Evolutionary conservation across 2,888 invertebrate genomes (phyloP).

Genomic region (Ophion ellenae): DNA sequence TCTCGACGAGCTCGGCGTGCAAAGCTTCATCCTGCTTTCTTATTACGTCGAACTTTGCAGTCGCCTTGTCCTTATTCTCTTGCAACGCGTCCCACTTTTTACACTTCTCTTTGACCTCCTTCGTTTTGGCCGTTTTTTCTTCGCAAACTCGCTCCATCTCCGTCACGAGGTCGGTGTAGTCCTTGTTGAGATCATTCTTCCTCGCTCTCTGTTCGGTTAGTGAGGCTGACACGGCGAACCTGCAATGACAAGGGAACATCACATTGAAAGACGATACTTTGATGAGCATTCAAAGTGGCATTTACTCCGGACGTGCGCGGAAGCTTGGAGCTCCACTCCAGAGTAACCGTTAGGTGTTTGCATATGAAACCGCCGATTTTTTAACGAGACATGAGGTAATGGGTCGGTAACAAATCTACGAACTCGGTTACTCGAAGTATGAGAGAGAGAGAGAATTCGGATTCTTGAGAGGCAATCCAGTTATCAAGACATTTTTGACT

Average conservation of each 20-base stretch:
- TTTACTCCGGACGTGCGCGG: too few species aligned
- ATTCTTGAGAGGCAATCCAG: too few species aligned
- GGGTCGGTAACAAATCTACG: too few species aligned
- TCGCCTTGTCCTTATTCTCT: constrained; percentile 86
- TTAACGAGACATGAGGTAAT: too few species aligned
- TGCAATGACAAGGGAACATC: constrained; percentile 47
- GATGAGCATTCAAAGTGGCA: not conserved
- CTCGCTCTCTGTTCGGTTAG: constrained; percentile 72
- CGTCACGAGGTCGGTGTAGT: constrained; percentile 78
- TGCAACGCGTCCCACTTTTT: constrained; percentile 85
- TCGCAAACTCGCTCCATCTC: constrained; percentile 85
- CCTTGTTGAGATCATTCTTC: constrained; percentile 74
- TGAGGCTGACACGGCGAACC: constrained; percentile 70
- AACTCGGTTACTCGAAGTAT: too few species aligned
- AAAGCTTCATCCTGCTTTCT: constrained; percentile 84
- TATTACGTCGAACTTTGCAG: constrained; percentile 83
- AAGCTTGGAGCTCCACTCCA: too few species aligned
- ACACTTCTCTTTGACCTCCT: constrained; percentile 83
- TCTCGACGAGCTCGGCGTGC: constrained; percentile 88
- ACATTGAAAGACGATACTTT: not conserved
- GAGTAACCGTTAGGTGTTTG: too few species aligned
- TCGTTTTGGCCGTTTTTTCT: constrained; percentile 86
- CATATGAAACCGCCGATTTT: too few species aligned
- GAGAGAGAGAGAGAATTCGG: too few species aligned
- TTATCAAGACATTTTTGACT: too few species aligned